These are phyloP conservation scores for Manduca sexta DNA, from an alignment of 1,140 invertebrate genomes.

Conservation along the genomic window DNA sequence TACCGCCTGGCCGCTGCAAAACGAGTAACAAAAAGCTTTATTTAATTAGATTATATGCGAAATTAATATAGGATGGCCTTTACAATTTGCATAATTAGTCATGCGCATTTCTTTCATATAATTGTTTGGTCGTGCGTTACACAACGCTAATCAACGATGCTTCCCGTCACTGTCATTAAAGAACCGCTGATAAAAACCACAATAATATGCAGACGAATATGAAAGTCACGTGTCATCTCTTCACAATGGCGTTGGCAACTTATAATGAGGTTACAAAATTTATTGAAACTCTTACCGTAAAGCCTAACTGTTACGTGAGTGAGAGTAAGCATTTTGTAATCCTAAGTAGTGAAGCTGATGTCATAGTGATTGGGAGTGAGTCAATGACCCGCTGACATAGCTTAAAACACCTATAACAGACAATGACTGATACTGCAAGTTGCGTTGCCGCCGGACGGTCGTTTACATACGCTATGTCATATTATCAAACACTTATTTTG, in stretches of 20 bases:
- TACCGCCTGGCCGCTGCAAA: too few species aligned
- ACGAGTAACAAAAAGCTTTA: too few species aligned
- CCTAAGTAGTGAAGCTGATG: conserved; percentile 60
- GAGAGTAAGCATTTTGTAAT: conserved; percentile 65
- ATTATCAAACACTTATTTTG: too few species aligned
- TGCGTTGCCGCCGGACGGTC: not conserved
- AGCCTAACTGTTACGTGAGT: conserved; percentile 55
- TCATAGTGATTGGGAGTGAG: conserved; percentile 63
- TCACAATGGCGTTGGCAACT: conserved; percentile 17
- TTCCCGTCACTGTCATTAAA: conserved; percentile 2
- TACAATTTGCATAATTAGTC: too few species aligned
- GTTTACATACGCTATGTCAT: too few species aligned
- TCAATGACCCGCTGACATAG: conserved; percentile 67
- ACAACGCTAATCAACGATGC: conserved; percentile 2
- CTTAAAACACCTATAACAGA: conserved; percentile 44
- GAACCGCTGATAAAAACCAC: conserved; percentile 15
- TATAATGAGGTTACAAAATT: conserved; percentile 34
- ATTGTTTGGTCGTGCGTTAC: not conserved
- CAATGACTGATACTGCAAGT: conserved; percentile 38
- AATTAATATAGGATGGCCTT: too few species aligned
- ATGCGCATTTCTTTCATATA: not conserved
- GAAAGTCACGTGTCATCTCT: conserved; percentile 18
- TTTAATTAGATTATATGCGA: too few species aligned
- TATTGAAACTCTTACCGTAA: conserved; percentile 36
- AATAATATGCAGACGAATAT: conserved; percentile 9